phyloP scores from a whole-genome alignment of 2,888 invertebrate genomes.

The Dolomedes plantarius region DNA sequence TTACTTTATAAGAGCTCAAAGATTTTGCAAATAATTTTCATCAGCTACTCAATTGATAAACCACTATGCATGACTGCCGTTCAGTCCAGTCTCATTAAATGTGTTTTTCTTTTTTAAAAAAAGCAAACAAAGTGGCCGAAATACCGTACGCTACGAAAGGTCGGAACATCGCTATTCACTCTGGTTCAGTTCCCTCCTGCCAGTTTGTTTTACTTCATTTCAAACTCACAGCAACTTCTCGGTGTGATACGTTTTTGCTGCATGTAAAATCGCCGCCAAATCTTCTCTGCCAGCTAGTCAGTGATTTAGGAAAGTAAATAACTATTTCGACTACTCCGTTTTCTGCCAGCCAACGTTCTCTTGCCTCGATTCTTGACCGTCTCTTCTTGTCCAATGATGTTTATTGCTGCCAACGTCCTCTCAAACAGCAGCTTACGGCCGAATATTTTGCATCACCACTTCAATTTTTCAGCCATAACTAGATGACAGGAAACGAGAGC shows the following conservation, averaged over 20 bases:
- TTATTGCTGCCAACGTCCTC: conserved; percentile 55
- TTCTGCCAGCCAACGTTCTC: conserved; percentile 62
- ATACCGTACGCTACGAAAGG: conserved; percentile 22
- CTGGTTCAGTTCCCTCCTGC: conserved; percentile 49
- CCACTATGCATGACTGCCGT: conserved; percentile 53
- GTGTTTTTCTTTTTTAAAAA: conserved; percentile 26
- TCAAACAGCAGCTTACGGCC: conserved; percentile 62
- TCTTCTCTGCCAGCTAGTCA: conserved; percentile 68
- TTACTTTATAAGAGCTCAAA: conserved; percentile 66
- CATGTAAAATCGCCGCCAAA: conserved; percentile 63
- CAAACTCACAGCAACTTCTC: conserved; percentile 28
- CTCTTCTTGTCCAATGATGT: conserved; percentile 66
- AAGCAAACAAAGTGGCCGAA: too few relatives aligned
- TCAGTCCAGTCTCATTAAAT: conserved; percentile 45
- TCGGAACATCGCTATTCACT: conserved; percentile 30
- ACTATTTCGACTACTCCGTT: conserved; percentile 51
- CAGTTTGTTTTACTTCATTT: conserved; percentile 23
- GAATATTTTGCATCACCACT: conserved; percentile 67
- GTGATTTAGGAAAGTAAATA: conserved; percentile 45
- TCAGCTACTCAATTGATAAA: conserved; percentile 47
- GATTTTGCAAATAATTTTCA: conserved; percentile 67
- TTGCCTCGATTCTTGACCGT: conserved; percentile 65
- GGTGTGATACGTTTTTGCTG: conserved; percentile 52
- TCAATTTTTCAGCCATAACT: conserved; percentile 63
- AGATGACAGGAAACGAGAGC: conserved; percentile 28